Percentiles rank a stretch among this genome's conserved stretches.
Evolutionary conservation across 2,888 invertebrate species (phyloP).

Genomic region (Polydrusus pterygomalis): DNA sequence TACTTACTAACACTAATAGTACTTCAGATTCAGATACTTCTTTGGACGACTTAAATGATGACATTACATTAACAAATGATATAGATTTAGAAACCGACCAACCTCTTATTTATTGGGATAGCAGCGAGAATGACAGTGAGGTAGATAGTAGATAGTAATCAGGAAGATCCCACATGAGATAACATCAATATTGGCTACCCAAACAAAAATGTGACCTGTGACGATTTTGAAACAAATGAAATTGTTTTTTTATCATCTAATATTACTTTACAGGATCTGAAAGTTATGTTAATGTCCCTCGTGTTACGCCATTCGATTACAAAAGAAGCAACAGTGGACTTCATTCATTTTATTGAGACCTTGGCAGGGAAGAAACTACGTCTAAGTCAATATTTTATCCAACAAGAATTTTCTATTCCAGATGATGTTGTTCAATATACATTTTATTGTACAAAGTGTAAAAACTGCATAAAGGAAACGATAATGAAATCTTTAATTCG

Average conservation of each 20-base stretch:
- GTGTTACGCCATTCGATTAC: background rate
- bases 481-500: background rate
- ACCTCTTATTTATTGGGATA: too few species aligned
- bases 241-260: background rate
- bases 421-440: background rate
- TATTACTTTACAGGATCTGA: too few species aligned
- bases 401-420: background rate
- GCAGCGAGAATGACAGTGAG: background rate
- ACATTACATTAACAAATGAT: background rate
- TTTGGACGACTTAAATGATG: background rate
- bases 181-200: background rate
- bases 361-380: background rate
- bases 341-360: background rate
- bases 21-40: background rate
- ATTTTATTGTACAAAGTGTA: background rate
- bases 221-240: background rate
- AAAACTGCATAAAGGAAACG: background rate
- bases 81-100: background rate
- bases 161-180: background rate
- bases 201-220: background rate
- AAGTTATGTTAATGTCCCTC: background rate
- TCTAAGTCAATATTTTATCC: background rate
- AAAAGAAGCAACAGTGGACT: background rate
- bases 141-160: background rate
- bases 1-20: background rate